phyloP scores from a whole-genome alignment of 2,888 invertebrate genomes.

The Lithophane semibrunnea region DNA sequence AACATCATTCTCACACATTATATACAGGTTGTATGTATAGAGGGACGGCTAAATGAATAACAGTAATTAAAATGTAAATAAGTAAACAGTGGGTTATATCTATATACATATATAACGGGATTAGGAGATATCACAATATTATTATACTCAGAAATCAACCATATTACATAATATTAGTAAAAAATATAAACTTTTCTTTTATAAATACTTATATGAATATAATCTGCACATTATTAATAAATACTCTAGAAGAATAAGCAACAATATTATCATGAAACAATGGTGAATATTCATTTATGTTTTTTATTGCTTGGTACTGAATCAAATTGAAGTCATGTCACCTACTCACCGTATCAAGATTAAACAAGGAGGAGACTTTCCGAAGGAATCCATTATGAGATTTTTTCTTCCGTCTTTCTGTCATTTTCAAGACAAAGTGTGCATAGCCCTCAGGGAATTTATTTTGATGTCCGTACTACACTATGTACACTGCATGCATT shows the following conservation, averaged over 20 bases:
- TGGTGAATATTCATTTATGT: constrained; percentile 66
- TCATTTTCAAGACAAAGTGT: constrained; percentile 87
- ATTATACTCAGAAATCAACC: constrained; percentile 25
- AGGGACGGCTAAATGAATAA: constrained; percentile 46
- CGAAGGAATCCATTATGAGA: constrained; percentile 94
- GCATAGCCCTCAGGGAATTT: constrained; percentile 85
- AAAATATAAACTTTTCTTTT: constrained; percentile 6
- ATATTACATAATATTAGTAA: constrained; percentile 51
- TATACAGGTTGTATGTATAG: constrained; percentile 43
- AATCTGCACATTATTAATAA: constrained; percentile 27
- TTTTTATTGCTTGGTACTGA: constrained; percentile 48
- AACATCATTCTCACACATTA: constrained; percentile 51
- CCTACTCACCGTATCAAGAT: constrained; percentile 95
- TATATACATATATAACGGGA: not conserved
- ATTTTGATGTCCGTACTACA: constrained; percentile 84
- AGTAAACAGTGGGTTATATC: constrained; percentile 23
- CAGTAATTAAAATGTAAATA: constrained; percentile 21
- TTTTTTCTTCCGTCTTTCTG: constrained; percentile 90
- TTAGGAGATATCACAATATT: constrained; percentile 35
- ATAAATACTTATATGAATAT: constrained; percentile 29
- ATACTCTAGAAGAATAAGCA: constrained; percentile 38
- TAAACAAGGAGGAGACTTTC: constrained; percentile 96
- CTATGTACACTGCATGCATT: constrained; percentile 91
- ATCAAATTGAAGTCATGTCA: constrained; percentile 68
- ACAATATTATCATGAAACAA: constrained; percentile 51